phyloP scores from a whole-genome alignment of 2,797 vertebrate genomes.

The Fratercula arctica region DNA sequence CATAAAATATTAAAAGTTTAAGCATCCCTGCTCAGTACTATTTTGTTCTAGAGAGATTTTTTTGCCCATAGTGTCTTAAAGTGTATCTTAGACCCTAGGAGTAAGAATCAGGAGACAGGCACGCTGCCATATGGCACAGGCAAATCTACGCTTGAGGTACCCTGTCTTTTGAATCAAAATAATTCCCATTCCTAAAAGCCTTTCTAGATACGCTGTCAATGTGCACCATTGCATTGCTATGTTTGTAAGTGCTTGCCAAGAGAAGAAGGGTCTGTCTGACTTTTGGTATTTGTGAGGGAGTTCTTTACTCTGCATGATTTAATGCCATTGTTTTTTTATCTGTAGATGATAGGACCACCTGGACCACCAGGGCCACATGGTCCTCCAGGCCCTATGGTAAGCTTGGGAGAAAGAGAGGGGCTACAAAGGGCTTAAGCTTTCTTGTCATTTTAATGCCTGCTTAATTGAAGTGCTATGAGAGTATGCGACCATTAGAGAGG shows the following conservation, averaged over 20 bases:
- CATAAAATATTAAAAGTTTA: not conserved
- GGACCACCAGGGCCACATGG: slow-evolving; percentile 92
- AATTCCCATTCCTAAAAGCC: not conserved
- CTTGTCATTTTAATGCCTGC: not conserved
- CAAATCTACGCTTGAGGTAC: not conserved
- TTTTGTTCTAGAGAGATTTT: not conserved
- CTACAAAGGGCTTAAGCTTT: not conserved
- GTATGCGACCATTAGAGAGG: not conserved
- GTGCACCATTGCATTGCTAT: not conserved
- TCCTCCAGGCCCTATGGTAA: slow-evolving; percentile 96
- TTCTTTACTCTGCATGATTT: not conserved
- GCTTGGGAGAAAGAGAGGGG: slow-evolving; percentile 23
- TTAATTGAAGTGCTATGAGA: not conserved
- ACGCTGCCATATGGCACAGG: not conserved
- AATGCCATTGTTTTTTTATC: slow-evolving; percentile 63
- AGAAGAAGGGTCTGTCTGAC: not conserved
- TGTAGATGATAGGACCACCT: slow-evolving; percentile 90
- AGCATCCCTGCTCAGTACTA: not conserved
- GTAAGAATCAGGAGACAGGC: not conserved
- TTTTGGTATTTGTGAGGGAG: slow-evolving; percentile 25
- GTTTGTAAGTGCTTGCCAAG: not conserved
- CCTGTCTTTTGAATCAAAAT: not conserved
- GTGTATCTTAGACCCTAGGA: not conserved
- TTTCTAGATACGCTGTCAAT: not conserved
- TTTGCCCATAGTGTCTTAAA: not conserved